phyloP scores from a whole-genome alignment of 30 jellyfish, hydroid and myxozoan species.

The Chrysaora quinquecirrha region DNA sequence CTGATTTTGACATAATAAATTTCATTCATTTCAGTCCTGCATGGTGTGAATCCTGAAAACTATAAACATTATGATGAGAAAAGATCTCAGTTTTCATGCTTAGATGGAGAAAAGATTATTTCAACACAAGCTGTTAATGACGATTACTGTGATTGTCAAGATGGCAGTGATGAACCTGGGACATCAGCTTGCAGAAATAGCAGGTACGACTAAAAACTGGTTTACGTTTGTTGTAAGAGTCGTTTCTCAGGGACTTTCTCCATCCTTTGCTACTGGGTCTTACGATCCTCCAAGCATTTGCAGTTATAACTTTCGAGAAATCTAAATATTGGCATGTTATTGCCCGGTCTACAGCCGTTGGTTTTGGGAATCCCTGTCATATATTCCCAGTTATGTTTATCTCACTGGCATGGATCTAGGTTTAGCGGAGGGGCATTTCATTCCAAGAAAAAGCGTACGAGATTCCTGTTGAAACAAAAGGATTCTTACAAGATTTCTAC shows the following conservation, averaged over 20 bases:
- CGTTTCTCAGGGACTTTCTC: not conserved
- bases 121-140: slow-evolving; percentile 57
- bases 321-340: too few relatives aligned
- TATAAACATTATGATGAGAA: slow-evolving; percentile 2
- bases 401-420: too few relatives aligned
- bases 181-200: slow-evolving; percentile 87
- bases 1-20: too few relatives aligned
- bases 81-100: slow-evolving; percentile 13
- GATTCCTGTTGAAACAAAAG: too few relatives aligned
- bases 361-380: too few relatives aligned
- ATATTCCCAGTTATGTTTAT: too few relatives aligned
- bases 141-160: slow-evolving; percentile 87
- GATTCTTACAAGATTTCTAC: too few relatives aligned
- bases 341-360: too few relatives aligned
- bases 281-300: not conserved
- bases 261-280: not conserved
- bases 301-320: too few relatives aligned
- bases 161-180: slow-evolving; percentile 95
- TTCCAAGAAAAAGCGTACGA: too few relatives aligned
- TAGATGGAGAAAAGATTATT: slow-evolving; percentile 19
- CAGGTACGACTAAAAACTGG: slow-evolving; percentile 37
- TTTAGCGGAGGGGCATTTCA: too few relatives aligned
- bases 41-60: slow-evolving; percentile 37
- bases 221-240: not conserved
- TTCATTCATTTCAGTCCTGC: slow-evolving; percentile 2